These are phyloP conservation scores for Xerus rutilus DNA, from an alignment of 2,797 vertebrate genomes.

Conservation along the genomic window DNA sequence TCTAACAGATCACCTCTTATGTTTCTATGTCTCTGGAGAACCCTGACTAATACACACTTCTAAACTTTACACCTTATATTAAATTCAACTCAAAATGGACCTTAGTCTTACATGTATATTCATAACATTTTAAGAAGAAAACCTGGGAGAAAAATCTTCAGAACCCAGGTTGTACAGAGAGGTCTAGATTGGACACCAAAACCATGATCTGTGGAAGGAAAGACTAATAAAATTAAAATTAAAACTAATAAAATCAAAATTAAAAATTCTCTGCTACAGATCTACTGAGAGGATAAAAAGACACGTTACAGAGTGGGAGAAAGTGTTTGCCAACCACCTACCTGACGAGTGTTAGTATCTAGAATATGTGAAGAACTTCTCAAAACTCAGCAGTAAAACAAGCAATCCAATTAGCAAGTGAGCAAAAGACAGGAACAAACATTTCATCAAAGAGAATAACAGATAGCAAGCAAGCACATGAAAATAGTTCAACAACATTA, in stretches of 20 bases:
- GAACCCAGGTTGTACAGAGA: neutral
- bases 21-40: neutral
- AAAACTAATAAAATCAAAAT: too few species aligned
- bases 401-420: slow-evolving; percentile 25
- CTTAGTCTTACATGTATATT: neutral
- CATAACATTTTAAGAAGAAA: neutral
- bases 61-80: neutral
- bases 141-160: slow-evolving; percentile 18
- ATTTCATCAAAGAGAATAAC: neutral
- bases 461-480: neutral
- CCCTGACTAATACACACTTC: neutral
- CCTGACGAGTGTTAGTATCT: neutral
- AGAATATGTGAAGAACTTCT: neutral
- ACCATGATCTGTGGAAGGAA: neutral
- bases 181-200: neutral
- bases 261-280: neutral
- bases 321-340: neutral
- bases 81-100: neutral
- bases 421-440: neutral
- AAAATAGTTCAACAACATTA: neutral
- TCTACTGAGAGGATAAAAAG: neutral
- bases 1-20: neutral
- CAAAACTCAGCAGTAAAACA: neutral
- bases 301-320: neutral
- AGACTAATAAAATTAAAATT: neutral